Evolutionary conservation across 2,888 invertebrate species (phyloP).

Genomic region (Euproctis similis): DNA sequence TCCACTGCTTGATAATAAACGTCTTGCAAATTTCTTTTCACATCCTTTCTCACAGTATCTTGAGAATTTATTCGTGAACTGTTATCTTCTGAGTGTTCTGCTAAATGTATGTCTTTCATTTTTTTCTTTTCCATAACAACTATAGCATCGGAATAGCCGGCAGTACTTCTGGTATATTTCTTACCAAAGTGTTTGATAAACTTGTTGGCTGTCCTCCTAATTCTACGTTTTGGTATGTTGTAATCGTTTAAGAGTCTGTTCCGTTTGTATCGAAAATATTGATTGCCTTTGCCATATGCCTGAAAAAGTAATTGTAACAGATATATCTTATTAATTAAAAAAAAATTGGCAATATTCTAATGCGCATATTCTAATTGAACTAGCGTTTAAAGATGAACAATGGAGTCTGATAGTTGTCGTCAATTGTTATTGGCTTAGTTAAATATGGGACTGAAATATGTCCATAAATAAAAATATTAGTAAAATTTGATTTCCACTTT

Average conservation of each 20-base stretch:
- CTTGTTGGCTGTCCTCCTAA: slow-evolving; percentile 11
- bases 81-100: no score
- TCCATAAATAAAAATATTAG: no score
- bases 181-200: slow-evolving; percentile 26
- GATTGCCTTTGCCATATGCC: slow-evolving; percentile 11
- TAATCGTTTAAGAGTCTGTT: slow-evolving; percentile 1
- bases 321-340: no score
- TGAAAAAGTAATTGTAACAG: slow-evolving; percentile 5
- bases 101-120: neutral
- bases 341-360: no score
- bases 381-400: no score
- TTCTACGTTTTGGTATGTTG: neutral
- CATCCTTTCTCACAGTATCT: neutral
- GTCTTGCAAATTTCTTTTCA: slow-evolving; percentile 33
- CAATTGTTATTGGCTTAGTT: no score
- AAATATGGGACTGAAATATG: no score
- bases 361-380: no score
- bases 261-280: slow-evolving; percentile 15
- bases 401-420: no score
- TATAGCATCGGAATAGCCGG: slow-evolving; percentile 11
- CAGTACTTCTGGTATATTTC: slow-evolving; percentile 29
- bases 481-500: no score
- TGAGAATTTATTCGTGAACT: neutral
- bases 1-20: slow-evolving; percentile 37
- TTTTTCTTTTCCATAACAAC: slow-evolving; percentile 8